phyloP scores from a whole-genome alignment of 2,113 vertebrate genomes.

The Petromus typicus region DNA sequence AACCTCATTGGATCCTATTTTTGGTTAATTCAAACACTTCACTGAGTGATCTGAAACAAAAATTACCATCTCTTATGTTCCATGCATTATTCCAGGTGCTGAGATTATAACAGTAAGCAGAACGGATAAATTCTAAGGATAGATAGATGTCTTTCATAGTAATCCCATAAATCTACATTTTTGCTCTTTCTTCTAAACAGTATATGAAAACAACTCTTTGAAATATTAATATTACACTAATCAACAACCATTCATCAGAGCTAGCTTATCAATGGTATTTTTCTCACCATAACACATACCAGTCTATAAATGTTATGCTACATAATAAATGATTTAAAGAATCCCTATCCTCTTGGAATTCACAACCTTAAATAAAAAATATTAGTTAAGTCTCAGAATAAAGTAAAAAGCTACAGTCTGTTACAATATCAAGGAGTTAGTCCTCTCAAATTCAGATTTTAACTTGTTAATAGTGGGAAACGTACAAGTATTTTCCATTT shows the following conservation, averaged over 20 bases:
- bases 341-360: not conserved
- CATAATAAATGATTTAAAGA: not conserved
- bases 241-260: not conserved
- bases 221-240: conserved; percentile 24
- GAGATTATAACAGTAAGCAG: conserved; percentile 13
- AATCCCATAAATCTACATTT: not conserved
- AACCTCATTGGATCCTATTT: not conserved
- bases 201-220: not conserved
- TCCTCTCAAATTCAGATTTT: conserved; percentile 35
- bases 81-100: not conserved
- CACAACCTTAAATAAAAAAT: conserved; percentile 21
- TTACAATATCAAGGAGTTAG: not conserved
- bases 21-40: not conserved
- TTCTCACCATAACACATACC: not conserved
- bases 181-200: conserved; percentile 6
- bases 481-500: conserved; percentile 53
- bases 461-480: conserved; percentile 57
- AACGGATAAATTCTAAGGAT: not conserved
- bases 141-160: not conserved
- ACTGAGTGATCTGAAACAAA: conserved; percentile 24
- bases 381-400: conserved; percentile 33
- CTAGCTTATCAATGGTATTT: not conserved
- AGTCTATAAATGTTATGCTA: not conserved
- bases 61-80: not conserved
- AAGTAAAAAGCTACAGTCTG: not conserved